phyloP scores from a whole-genome alignment of 2,888 invertebrate species.

The Gymnocheta viridis region DNA sequence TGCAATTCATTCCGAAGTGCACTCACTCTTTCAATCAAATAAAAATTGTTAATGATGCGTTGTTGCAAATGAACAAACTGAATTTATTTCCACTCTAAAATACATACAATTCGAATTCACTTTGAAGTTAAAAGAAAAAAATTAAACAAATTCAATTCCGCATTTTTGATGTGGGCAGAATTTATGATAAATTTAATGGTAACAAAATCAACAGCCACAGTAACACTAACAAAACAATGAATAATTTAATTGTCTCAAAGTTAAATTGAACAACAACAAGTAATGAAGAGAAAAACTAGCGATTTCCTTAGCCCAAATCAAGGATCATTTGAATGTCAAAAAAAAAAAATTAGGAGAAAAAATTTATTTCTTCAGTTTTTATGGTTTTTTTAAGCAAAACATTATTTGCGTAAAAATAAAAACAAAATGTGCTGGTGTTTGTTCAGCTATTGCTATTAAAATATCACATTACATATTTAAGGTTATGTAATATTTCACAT shows the following conservation, averaged over 20 bases:
- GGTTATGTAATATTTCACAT: not conserved
- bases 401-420: not conserved
- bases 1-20: not conserved
- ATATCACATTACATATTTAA: not conserved
- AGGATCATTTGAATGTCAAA: slow-evolving; percentile 52
- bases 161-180: slow-evolving; percentile 59
- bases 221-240: slow-evolving; percentile 27
- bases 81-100: slow-evolving; percentile 23
- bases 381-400: not conserved
- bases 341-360: not conserved
- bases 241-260: slow-evolving; percentile 17
- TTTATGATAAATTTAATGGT: slow-evolving; percentile 52
- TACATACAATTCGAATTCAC: slow-evolving; percentile 37
- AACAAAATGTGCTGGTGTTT: not conserved
- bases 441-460: not conserved
- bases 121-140: slow-evolving; percentile 16
- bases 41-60: slow-evolving; percentile 7
- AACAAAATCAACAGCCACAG: slow-evolving; percentile 16
- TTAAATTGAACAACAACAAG: not conserved
- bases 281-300: slow-evolving; percentile 1
- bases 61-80: slow-evolving; percentile 24
- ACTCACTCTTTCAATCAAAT: not conserved
- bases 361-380: not conserved
- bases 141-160: slow-evolving; percentile 57
- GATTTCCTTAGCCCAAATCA: slow-evolving; percentile 26